These are phyloP conservation scores for Orthosia gracilis DNA, from an alignment of 2,888 invertebrate species.

Conservation along the genomic window DNA sequence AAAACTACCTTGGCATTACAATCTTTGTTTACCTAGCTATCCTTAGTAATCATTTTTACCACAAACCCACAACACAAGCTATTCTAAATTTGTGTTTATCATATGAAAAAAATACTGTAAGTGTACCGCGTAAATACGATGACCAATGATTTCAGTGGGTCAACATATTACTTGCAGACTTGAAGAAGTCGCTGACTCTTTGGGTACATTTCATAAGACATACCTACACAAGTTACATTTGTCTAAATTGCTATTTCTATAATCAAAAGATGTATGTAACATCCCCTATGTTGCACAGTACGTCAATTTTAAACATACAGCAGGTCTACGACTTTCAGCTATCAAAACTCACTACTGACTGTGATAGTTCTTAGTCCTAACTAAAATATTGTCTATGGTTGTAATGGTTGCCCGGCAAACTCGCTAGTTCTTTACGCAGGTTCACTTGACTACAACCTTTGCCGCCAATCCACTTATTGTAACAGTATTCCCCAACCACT, in stretches of 20 bases:
- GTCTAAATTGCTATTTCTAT: no score
- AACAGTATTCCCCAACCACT: conserved; percentile 72
- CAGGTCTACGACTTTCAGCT: background rate
- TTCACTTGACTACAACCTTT: no score
- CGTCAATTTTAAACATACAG: background rate
- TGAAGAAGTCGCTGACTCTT: background rate
- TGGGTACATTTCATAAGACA: no score
- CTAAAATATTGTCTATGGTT: no score
- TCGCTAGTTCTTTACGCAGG: conserved; percentile 69
- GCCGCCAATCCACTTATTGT: conserved; percentile 69
- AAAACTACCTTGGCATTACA: conserved; percentile 13
- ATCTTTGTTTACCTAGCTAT: background rate
- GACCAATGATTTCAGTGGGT: no score
- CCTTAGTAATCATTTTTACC: background rate
- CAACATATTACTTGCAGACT: background rate
- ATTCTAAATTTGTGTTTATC: background rate
- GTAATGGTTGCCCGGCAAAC: conserved; percentile 73
- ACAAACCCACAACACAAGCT: background rate
- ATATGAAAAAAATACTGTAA: background rate
- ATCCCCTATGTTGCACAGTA: background rate
- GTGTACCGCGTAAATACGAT: no score
- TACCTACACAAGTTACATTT: no score
- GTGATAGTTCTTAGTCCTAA: conserved; percentile 68
- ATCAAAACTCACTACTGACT: conserved; percentile 61
- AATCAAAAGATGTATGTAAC: background rate